These are phyloP conservation scores for Thomomys bottae DNA, from an alignment of 2,113 vertebrate genomes.

Conservation along the genomic window DNA sequence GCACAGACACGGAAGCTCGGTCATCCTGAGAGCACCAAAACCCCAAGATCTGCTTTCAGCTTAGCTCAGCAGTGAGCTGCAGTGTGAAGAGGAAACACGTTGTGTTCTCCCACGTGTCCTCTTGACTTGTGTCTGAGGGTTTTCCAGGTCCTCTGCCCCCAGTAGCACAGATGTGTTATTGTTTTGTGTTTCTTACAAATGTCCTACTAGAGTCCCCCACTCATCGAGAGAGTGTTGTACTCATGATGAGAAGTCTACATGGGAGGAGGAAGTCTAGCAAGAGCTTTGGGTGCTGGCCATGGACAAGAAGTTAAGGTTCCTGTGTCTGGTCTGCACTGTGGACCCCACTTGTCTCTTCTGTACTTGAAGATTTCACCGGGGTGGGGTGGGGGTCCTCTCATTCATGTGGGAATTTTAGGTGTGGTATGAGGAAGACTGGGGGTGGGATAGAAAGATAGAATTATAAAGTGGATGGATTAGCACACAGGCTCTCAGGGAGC, in stretches of 20 bases:
- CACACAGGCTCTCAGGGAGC: neutral
- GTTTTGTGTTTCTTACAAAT: too few relatives aligned
- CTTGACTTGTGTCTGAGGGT: too few relatives aligned
- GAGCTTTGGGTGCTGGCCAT: neutral
- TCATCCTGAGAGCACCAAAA: neutral
- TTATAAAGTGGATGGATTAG: neutral
- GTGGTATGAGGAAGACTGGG: neutral
- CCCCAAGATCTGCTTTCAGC: neutral
- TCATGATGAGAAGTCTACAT: too few relatives aligned
- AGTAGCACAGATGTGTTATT: too few relatives aligned
- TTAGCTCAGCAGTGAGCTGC: neutral
- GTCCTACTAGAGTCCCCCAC: too few relatives aligned
- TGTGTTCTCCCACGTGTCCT: too few relatives aligned
- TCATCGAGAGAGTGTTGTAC: too few relatives aligned
- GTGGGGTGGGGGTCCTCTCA: neutral
- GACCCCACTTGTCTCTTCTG: neutral
- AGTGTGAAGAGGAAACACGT: neutral
- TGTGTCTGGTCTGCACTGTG: neutral
- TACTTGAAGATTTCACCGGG: neutral
- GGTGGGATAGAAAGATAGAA: neutral
- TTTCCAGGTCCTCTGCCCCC: too few relatives aligned
- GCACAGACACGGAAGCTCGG: too few relatives aligned
- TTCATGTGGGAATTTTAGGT: too few relatives aligned
- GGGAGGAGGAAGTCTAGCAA: neutral
- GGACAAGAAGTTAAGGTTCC: neutral